Conservation (phyloP, 2,888 invertebrate species). For the Tachina fera region DNA sequence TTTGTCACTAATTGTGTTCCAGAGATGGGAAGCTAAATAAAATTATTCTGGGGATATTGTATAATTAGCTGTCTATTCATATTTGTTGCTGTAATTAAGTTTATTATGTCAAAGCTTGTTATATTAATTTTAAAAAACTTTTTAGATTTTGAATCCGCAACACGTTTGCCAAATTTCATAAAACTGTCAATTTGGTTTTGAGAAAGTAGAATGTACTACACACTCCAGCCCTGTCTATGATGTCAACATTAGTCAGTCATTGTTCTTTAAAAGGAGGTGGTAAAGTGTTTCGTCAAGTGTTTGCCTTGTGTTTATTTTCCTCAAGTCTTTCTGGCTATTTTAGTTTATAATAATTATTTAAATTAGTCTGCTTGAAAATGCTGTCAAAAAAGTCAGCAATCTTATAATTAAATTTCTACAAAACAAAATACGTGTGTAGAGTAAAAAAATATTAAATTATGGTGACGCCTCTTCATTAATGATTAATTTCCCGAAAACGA, state of each 20-base stretch:
- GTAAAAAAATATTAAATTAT: background rate
- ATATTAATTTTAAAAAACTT: too few species aligned
- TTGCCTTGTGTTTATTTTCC: constrained; percentile 48
- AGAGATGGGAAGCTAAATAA: background rate
- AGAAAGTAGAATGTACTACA: background rate
- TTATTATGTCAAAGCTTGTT: background rate
- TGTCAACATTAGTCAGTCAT: constrained; percentile 59
- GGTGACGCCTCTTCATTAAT: constrained; percentile 43
- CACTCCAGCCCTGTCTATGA: constrained; percentile 49
- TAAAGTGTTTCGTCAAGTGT: constrained; percentile 29
- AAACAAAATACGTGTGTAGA: background rate
- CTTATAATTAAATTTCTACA: constrained; percentile 8
- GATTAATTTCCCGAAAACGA: constrained; percentile 41
- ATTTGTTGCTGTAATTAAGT: background rate
- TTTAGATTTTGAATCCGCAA: too few species aligned
- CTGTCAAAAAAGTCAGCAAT: constrained; percentile 20
- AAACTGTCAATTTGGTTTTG: too few species aligned
- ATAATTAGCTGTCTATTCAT: too few species aligned
- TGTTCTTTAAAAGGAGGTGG: constrained; percentile 36
- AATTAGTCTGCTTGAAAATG: constrained; percentile 6
- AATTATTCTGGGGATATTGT: too few species aligned
- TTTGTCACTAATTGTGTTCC: background rate
- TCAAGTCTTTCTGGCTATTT: constrained; percentile 23
- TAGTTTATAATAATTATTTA: constrained; percentile 4
- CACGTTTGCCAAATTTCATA: too few species aligned